Base-by-base conservation (phyloP, 2,113 vertebrate genomes). In the Procapra przewalskii region DNA sequence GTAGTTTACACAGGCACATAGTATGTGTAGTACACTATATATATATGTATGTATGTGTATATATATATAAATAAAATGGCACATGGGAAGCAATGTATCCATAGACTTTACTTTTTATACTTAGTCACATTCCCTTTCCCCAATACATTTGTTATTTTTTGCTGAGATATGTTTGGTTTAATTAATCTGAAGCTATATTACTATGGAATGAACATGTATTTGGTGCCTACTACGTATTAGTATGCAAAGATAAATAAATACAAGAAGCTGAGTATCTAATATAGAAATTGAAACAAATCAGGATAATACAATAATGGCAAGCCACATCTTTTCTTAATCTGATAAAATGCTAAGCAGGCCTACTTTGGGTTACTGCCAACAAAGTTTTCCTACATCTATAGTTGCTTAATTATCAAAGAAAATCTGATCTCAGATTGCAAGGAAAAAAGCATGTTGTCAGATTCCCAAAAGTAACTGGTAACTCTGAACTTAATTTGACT, bases 351-450 rank as follows among this genome's bases (percentile, higher is more conserved):
- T 55, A 83, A 88, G 23, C 3, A 92, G 55, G 48, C 43, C 50
- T 90, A 64, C 31, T 90, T 33, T 57, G 62, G 40, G 48, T 79
- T 86, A 92, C 2, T 91, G 57, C 77, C 90, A 84, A 33, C 52
- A 95, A 88, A 33, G 15, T 57, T 36, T 64, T 33, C n/a, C 17
- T 45, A 62, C 14, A 95, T 79, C 45, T 88, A 27, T 4, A 90
- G 52, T 50, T 96, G 75, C 27, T 93, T 96, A 91, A 83, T 60
- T 79, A 96, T 40, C 52, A 91, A 92, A 90, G 84, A 90, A 96
- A 95, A 45, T 80, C 29, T 87, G 79, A 94, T 3, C 11, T 88
- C 36, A 90, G 45, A 80, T 96, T 94, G 87, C 36, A 96, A 96
- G 54, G 67, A 77, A 93, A 93, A 90, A 97, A 96, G 33, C 64